These are phyloP conservation scores for Orthosia cruda DNA, from an alignment of 2,888 invertebrate species.

Conservation along the genomic window DNA sequence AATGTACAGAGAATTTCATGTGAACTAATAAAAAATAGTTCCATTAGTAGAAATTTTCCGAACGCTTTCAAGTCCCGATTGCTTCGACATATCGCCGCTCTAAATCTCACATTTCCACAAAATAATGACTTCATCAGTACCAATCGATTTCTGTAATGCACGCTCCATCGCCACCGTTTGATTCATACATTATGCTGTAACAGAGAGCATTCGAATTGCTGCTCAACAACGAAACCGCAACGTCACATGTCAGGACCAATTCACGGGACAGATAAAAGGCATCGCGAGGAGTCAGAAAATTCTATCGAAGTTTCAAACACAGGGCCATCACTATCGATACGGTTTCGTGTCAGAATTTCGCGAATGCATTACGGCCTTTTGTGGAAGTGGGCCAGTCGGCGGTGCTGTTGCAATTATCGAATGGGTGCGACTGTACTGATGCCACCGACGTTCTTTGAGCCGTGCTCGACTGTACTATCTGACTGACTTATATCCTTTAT, in stretches of 20 bases:
- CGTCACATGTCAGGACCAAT: conserved; percentile 68
- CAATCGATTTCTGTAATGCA: conserved; percentile 59
- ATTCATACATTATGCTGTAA: conserved; percentile 55
- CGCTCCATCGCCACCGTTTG: conserved; percentile 29
- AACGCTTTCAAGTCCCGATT: conserved; percentile 57
- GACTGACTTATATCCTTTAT: conserved; percentile 63
- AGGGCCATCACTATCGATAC: conserved; percentile 71
- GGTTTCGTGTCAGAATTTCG: conserved; percentile 74
- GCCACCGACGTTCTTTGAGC: conserved; percentile 74
- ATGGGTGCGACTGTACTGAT: conserved; percentile 72
- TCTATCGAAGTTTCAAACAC: conserved; percentile 70
- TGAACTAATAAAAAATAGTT: conserved; percentile 57
- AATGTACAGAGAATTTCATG: conserved; percentile 51
- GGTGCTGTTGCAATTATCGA: conserved; percentile 78
- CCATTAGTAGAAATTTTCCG: conserved; percentile 64
- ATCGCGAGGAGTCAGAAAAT: conserved; percentile 61
- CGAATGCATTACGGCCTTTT: conserved; percentile 79
- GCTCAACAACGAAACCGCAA: conserved; percentile 61
- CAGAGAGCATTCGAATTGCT: conserved; percentile 69
- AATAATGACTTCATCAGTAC: conserved; percentile 62
- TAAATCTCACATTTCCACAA: conserved; percentile 62
- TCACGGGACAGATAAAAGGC: conserved; percentile 61
- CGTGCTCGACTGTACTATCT: conserved; percentile 69
- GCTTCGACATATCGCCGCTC: conserved; percentile 57
- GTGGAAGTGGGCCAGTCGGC: conserved; percentile 77